Evolutionary conservation across 2,888 invertebrate species (phyloP), one percentile per base, ranked within the genome.

Genomic region (Sinotaia quadrata): DNA sequence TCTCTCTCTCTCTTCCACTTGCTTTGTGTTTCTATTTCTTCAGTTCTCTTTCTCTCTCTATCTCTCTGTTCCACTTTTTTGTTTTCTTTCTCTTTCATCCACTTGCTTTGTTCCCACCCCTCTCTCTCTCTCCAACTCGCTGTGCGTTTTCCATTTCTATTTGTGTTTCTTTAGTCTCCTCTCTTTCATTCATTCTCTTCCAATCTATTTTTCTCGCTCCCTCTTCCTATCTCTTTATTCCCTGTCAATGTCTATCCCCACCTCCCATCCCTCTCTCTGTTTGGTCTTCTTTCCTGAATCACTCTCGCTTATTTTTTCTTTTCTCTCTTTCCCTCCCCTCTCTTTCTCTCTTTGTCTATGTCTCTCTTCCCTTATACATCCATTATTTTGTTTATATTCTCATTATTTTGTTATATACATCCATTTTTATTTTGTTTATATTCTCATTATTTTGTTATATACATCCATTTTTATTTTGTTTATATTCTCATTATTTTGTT

Each of bases 271-370:
- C 15, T 15, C 41, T 41, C 41, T 41, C 41, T 41, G 4, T 49
- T 24, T 49, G 21, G 18, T 49, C 24, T 5, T 49, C 49, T 49
- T 24, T 49, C 49, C 49, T 49, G 8, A 21, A 5, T 49, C 18
- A 7, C 18, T 49, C 5, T 49, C 49, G 5, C 49, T 10, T 18
- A 21, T n/a, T 7, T 49, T 5, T 49, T 49, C 49, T 49, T n/a
- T n/a, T n/a, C n/a, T 49, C 49, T 49, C 49, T 49, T 24, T 49
- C 18, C 18, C 24, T 24, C 24, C 49, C 24, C 49, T 49, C 49
- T 49, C 49, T 49, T 24, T 49, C 49, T 49, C 49, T 49, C 49
- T 49, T 18, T 49, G 21, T 49, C 49, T 49, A n/a, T 49, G 21
- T 49, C 49, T 49, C 49, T 49, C 49, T 49, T 24, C 24, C 18